Evolutionary conservation across 2,888 invertebrate genomes (phyloP).

Genomic region (Campoplex capitator): DNA sequence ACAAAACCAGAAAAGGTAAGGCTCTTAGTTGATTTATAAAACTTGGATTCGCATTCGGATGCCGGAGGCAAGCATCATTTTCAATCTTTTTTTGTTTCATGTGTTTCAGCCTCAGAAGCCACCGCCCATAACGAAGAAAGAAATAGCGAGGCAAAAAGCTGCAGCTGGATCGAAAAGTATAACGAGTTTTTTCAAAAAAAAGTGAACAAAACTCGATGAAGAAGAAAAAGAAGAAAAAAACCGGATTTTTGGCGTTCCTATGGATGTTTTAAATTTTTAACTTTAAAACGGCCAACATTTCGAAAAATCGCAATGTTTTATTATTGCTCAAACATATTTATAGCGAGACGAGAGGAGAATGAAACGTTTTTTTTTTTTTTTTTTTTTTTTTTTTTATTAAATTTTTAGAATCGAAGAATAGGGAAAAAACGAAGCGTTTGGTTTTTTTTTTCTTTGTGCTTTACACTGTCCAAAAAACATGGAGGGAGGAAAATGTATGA

Average conservation of each 20-base stretch:
- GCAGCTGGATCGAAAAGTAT: constrained; percentile 93
- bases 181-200: constrained; percentile 92
- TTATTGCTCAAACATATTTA: constrained; percentile 67
- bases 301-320: constrained; percentile 55
- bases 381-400: constrained; percentile 29
- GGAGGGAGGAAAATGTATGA: neutral
- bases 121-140: constrained; percentile 88
- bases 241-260: constrained; percentile 52
- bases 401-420: constrained; percentile 46
- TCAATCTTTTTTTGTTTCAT: neutral
- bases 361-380: constrained; percentile 35
- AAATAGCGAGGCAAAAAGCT: constrained; percentile 91
- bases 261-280: constrained; percentile 63
- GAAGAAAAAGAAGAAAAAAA: constrained; percentile 85
- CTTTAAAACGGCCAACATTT: constrained; percentile 52
- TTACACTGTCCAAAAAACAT: constrained; percentile 4
- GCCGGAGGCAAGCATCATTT: neutral
- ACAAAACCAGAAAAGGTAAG: constrained; percentile 81
- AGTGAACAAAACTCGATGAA: constrained; percentile 83
- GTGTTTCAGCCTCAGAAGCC: constrained; percentile 84
- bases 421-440: constrained; percentile 36
- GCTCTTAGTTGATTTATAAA: constrained; percentile 19
- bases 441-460: constrained; percentile 38
- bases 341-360: constrained; percentile 58
- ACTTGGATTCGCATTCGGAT: neutral